Percentiles rank a stretch among this genome's conserved stretches.
phyloP scores from a whole-genome alignment of 2,888 invertebrate genomes.

The Caenorhabditis sp. region DNA sequence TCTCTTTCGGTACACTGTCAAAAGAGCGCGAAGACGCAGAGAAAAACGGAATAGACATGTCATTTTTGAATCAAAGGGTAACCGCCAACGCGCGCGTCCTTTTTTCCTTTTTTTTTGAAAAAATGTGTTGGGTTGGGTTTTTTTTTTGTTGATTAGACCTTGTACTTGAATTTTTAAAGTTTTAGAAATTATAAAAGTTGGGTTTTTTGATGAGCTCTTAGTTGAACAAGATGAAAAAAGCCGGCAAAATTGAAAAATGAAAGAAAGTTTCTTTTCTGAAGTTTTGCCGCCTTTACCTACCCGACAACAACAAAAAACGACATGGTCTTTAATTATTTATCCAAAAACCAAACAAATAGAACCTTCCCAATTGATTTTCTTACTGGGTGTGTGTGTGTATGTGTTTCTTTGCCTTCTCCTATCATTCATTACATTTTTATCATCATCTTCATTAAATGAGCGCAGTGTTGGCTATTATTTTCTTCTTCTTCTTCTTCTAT shows the following conservation, averaged over 20 bases:
- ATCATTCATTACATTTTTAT: slow-evolving; percentile 1
- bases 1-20: not conserved
- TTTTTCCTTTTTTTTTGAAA: not conserved
- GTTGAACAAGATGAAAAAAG: too few relatives aligned
- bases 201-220: too few relatives aligned
- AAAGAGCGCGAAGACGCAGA: not conserved
- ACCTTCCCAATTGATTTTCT: not conserved
- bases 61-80: not conserved
- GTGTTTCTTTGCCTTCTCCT: not conserved
- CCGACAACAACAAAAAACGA: too few relatives aligned
- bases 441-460: not conserved
- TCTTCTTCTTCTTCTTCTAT: not conserved
- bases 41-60: not conserved
- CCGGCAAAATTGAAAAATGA: too few relatives aligned
- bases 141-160: not conserved
- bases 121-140: not conserved
- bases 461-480: not conserved
- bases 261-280: too few relatives aligned
- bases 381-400: not conserved
- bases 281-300: too few relatives aligned
- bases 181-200: too few relatives aligned
- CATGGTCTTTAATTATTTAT: too few relatives aligned
- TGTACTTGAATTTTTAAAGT: too few relatives aligned
- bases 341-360: too few relatives aligned
- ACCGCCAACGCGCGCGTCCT: not conserved